These are phyloP conservation scores for Hylomyscus alleni DNA, from an alignment of 2,797 vertebrate species.

Conservation along the genomic window DNA sequence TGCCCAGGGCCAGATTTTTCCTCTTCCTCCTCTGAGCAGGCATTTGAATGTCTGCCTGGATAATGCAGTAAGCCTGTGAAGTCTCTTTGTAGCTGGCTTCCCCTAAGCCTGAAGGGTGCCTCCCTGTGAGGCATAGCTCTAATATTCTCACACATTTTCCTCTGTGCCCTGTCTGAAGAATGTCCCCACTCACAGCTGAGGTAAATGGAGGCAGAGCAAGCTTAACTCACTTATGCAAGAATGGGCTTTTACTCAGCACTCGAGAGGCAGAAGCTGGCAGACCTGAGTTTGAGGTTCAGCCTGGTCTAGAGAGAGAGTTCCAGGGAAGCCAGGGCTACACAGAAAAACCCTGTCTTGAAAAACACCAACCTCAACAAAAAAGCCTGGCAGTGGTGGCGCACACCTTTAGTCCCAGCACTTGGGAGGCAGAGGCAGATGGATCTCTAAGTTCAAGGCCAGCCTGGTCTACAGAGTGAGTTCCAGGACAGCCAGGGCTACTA, in stretches of 20 bases:
- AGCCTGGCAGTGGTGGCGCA: neutral
- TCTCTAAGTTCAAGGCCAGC: neutral
- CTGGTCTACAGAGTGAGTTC: neutral
- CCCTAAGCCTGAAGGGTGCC: neutral
- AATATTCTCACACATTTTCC: neutral
- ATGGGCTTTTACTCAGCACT: too few species aligned
- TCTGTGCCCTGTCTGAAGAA: neutral
- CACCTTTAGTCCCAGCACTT: neutral
- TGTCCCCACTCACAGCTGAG: neutral
- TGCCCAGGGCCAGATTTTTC: neutral
- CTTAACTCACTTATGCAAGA: neutral
- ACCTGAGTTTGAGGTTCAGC: neutral
- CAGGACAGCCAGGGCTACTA: neutral
- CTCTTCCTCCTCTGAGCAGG: neutral
- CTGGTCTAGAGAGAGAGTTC: neutral
- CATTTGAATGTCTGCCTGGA: neutral
- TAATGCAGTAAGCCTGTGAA: neutral
- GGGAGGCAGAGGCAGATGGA: neutral
- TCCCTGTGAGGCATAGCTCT: neutral
- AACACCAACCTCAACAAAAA: neutral
- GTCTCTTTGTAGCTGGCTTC: neutral
- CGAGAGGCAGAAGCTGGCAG: too few species aligned
- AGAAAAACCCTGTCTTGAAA: neutral
- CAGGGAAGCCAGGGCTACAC: neutral
- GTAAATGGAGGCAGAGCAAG: neutral